Percentiles rank a stretch among this genome's conserved stretches.
Conservation (phyloP, 1,140 invertebrate genomes). For the Ditylenchus dipsaci region DNA sequence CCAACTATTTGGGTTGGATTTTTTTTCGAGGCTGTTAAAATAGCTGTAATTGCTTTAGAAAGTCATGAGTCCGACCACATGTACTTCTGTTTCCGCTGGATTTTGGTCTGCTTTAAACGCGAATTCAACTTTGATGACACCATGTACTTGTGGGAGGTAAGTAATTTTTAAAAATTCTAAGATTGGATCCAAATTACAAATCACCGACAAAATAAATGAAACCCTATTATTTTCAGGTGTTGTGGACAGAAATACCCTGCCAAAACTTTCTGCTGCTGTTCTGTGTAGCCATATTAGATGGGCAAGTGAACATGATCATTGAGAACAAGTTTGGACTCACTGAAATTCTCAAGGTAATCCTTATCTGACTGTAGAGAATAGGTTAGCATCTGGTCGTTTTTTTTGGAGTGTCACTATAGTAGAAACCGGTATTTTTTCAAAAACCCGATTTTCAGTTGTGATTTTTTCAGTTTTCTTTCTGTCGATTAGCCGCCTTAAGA, state of each 20-base stretch:
- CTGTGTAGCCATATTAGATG: slow-evolving; percentile 81
- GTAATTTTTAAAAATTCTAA: slow-evolving; percentile 18
- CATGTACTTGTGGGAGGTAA: slow-evolving; percentile 64
- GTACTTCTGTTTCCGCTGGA: slow-evolving; percentile 93
- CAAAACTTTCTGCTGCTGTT: slow-evolving; percentile 87
- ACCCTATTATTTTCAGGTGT: slow-evolving; percentile 58
- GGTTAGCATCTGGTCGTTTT: too few species aligned
- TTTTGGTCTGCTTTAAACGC: slow-evolving; percentile 67
- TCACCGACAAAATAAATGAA: slow-evolving; percentile 78
- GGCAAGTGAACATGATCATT: slow-evolving; percentile 77
- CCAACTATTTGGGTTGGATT: slow-evolving; percentile 68
- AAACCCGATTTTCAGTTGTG: too few species aligned
- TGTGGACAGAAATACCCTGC: slow-evolving; percentile 68
- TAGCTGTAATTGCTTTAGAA: slow-evolving; percentile 59
- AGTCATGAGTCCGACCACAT: slow-evolving; percentile 90
- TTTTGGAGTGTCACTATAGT: too few species aligned
- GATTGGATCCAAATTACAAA: slow-evolving; percentile 12
- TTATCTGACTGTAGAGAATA: too few species aligned
- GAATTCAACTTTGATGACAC: slow-evolving; percentile 66
- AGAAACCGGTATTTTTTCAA: too few species aligned
- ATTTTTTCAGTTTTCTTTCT: neutral
- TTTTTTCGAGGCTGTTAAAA: too few species aligned
- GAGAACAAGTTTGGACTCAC: slow-evolving; percentile 86
- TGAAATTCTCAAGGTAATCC: slow-evolving; percentile 82
- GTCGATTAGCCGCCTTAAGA: neutral